Percentiles rank a stretch among this genome's conserved stretches.
Evolutionary conservation across 30 jellyfish, hydroid and myxozoan genomes (phyloP).

Genomic region (Cassiopea xamachana): DNA sequence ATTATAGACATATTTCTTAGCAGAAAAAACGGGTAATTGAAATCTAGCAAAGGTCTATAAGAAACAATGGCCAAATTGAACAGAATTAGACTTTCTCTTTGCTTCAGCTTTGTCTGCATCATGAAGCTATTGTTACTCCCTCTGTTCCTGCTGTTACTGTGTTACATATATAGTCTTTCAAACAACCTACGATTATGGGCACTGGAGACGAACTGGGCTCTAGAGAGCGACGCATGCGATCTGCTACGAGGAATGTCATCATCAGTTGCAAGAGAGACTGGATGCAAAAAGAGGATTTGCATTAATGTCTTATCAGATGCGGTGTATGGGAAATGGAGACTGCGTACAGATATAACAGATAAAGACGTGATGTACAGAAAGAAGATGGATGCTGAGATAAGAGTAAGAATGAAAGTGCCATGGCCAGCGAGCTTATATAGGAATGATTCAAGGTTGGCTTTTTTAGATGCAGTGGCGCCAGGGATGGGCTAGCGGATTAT

Average conservation of each 20-base stretch:
- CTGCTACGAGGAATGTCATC: constrained; percentile 1
- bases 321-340: constrained; percentile 73
- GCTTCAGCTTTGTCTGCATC: not conserved
- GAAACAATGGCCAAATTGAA: not conserved
- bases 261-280: not conserved
- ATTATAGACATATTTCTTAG: no score
- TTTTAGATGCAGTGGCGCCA: not conserved
- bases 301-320: constrained; percentile 52
- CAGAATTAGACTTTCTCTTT: not conserved
- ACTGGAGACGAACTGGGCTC: not conserved
- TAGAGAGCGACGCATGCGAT: not conserved
- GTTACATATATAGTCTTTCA: not conserved
- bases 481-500: not conserved
- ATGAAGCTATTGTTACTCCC: not conserved
- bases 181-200: not conserved
- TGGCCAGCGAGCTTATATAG: constrained; percentile 86
- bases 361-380: constrained; percentile 47
- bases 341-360: constrained; percentile 27
- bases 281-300: constrained; percentile 58
- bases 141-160: not conserved
- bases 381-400: constrained; percentile 70
- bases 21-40: no score
- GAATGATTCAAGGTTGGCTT: constrained; percentile 75
- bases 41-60: no score
- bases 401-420: constrained; percentile 50